Evolutionary conservation across 2,113 vertebrate species (phyloP).

Genomic region (Scytalopus superciliaris): DNA sequence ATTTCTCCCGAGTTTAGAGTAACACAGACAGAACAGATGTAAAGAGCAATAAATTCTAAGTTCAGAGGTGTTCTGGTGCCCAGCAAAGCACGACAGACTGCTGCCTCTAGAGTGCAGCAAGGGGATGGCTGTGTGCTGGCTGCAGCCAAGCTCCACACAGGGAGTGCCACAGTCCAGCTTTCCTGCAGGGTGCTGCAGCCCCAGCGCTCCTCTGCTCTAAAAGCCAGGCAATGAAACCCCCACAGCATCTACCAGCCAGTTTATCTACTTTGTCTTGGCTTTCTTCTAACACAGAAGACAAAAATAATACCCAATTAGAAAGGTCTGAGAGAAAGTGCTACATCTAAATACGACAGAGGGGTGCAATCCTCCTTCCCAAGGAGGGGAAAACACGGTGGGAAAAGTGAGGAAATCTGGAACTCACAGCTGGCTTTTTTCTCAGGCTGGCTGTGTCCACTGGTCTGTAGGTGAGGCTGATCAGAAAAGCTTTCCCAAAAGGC

Average conservation of each 20-base stretch:
- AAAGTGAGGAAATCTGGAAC: neutral
- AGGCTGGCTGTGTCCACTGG: neutral
- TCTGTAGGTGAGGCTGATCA: neutral
- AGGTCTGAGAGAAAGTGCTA: neutral
- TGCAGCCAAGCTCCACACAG: neutral
- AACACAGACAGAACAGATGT: neutral
- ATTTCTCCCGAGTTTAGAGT: neutral
- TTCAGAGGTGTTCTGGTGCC: neutral
- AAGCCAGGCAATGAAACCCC: neutral
- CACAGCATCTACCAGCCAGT: neutral
- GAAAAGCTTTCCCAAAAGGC: neutral
- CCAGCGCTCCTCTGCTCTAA: neutral
- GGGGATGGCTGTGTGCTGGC: neutral
- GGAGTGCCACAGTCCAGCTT: neutral
- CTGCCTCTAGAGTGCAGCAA: neutral
- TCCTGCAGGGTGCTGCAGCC: neutral
- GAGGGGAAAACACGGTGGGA: accelerated
- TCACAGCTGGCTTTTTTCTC: neutral
- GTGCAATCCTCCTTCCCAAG: neutral
- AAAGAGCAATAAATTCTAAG: neutral
- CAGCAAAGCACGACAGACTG: neutral
- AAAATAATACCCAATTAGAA: neutral
- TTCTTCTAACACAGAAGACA: neutral
- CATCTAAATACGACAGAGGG: neutral
- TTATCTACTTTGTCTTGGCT: neutral